Base-by-base conservation (phyloP, 2,797 vertebrate genomes). In the Gymnodraco acuticeps region DNA sequence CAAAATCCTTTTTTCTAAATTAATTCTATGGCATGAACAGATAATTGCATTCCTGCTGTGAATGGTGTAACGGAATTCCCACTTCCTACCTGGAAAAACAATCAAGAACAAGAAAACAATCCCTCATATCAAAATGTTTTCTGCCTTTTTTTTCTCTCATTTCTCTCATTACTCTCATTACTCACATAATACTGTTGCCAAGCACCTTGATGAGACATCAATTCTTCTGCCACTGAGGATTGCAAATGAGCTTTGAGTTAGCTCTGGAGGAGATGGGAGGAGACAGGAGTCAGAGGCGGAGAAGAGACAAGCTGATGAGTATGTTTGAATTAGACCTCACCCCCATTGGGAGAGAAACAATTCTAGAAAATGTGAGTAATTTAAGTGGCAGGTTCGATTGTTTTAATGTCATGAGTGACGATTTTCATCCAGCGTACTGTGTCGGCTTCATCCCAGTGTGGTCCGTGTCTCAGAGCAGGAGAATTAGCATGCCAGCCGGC, bases 161-260 rank as follows among this genome's bases (percentile, higher is more conserved):
- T 17, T 54, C 73, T 73, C 63, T 73, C 67, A 67, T 73, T 42
- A n/a, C 67, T 73, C 62, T 90, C 84, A 91, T 90, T 88, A 86
- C 76, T 88, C 84, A 41, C 82, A 90, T 90, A 92, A 93, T 90
- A 89, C 81, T 89, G 85, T 93, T 94, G 92, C 84, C 80, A 90
- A 63, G 90, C 90, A 80, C 88, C 84, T 82, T 85, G 88, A 93
- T 87, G 87, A 93, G 89, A 87, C 92, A 88, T 91, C 89, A 87
- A 83, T 89, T 89, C 88, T 78, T 88, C 84, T 33, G 78, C 90
- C 83, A 55, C 78, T 77, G 91, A 93, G 87, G 88, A 91, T 91
- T 92, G 91, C 88, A 93, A 94, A 94, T 94, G 89, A 93, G 86
- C 90, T 92, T 81, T 89, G 91, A 88, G 92, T 93, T 92, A 91